phyloP scores from a whole-genome alignment of 2,888 invertebrate genomes.

The Cryptosula pallasiana region DNA sequence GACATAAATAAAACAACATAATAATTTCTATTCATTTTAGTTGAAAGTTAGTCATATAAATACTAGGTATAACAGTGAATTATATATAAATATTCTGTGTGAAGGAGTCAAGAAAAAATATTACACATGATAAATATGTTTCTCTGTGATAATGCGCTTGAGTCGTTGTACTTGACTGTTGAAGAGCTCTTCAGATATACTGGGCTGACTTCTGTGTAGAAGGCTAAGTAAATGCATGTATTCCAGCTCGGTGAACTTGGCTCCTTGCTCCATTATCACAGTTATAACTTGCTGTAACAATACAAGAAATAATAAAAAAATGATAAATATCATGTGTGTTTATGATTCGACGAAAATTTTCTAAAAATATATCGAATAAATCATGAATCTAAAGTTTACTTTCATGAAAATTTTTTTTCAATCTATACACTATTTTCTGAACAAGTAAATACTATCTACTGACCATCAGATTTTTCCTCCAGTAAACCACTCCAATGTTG shows the following conservation, averaged over 20 bases:
- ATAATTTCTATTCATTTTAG: no score
- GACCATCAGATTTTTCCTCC: no score
- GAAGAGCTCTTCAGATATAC: conserved; percentile 44
- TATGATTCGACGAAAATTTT: background rate
- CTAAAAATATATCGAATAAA: background rate
- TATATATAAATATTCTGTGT: no score
- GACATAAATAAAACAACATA: no score
- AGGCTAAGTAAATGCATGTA: conserved; percentile 79
- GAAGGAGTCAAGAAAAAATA: no score
- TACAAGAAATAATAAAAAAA: background rate
- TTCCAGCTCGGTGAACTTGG: conserved; percentile 80
- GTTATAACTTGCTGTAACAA: conserved; percentile 71
- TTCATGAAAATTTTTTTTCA: no score
- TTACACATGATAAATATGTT: conserved; percentile 23
- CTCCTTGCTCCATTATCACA: conserved; percentile 76
- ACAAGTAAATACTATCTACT: no score
- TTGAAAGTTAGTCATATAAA: no score
- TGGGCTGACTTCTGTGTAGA: conserved; percentile 62
- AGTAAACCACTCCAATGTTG: no score
- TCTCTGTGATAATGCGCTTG: conserved; percentile 74
- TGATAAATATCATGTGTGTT: background rate
- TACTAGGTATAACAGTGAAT: no score
- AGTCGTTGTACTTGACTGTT: conserved; percentile 67
- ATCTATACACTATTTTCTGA: no score
- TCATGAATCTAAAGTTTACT: background rate